phyloP scores from a whole-genome alignment of 2,113 vertebrate species.

The Antigone vipio region DNA sequence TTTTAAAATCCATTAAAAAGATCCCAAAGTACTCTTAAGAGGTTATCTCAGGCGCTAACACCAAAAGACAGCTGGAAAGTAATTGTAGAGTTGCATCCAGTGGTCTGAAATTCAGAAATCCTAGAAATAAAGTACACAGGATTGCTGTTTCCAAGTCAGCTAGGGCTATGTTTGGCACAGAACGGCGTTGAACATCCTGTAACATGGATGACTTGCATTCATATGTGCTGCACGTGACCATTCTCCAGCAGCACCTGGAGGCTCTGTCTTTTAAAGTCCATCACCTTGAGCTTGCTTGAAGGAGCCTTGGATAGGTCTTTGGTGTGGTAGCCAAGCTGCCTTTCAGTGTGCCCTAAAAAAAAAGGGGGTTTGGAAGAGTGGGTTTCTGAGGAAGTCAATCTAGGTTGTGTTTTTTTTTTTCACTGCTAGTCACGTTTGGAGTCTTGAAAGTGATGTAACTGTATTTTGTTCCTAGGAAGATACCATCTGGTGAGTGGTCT shows the following conservation, averaged over 20 bases:
- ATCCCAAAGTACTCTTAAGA: not conserved
- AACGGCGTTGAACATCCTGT: not conserved
- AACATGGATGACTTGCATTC: not conserved
- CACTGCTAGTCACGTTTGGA: not conserved
- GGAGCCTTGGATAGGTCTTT: not conserved
- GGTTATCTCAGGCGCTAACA: not conserved
- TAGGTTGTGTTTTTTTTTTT: not conserved
- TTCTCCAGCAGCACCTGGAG: not conserved
- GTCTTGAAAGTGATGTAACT: not conserved
- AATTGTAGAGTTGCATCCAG: not conserved
- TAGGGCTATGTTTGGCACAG: not conserved
- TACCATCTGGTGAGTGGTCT: not conserved
- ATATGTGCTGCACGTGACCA: fast-evolving
- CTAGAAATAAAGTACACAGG: not conserved
- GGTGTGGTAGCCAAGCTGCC: not conserved
- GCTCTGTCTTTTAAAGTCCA: not conserved
- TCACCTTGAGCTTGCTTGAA: not conserved
- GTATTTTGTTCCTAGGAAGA: not conserved
- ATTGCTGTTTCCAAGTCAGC: not conserved
- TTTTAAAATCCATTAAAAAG: not conserved
- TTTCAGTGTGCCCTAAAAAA: not conserved
- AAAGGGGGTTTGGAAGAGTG: not conserved
- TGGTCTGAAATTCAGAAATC: not conserved
- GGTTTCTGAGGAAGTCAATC: not conserved
- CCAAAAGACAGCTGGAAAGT: not conserved